Evolutionary conservation across 2,797 vertebrate species (phyloP).

Genomic region (Avahi laniger): DNA sequence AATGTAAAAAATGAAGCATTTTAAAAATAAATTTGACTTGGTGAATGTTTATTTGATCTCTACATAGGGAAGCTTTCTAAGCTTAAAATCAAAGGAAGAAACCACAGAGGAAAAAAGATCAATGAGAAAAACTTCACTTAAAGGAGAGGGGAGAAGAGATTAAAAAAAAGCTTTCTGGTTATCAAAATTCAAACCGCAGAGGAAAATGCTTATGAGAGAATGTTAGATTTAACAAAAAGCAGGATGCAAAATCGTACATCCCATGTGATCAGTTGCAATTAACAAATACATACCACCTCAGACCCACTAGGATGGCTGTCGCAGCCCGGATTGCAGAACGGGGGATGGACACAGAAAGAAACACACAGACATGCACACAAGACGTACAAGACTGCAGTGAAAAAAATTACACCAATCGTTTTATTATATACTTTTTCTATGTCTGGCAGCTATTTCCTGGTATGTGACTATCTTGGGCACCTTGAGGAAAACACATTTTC

Average conservation of each 20-base stretch:
- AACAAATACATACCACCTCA: background rate
- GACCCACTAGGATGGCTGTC: background rate
- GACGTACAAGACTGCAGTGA: too few relatives aligned
- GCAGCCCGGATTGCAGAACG: too few relatives aligned
- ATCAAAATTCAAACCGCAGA: background rate
- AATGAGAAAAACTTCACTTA: background rate
- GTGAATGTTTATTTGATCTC: conserved; percentile 59
- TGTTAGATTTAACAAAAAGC: background rate
- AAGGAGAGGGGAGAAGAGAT: background rate
- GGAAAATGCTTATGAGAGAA: background rate
- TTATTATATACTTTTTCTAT: too few relatives aligned
- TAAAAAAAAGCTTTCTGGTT: background rate
- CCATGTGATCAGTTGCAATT: background rate
- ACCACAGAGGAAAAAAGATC: conserved; percentile 19
- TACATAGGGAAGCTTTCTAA: conserved; percentile 24
- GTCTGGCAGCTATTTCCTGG: too few relatives aligned
- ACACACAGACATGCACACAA: too few relatives aligned
- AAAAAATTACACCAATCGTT: too few relatives aligned
- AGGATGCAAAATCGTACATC: background rate
- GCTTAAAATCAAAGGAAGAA: conserved; percentile 50
- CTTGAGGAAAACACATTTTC: too few relatives aligned
- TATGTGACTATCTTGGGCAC: too few relatives aligned
- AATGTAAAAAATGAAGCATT: conserved; percentile 30
- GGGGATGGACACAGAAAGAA: too few relatives aligned
- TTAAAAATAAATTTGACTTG: conserved; percentile 26